Evolutionary conservation across 1,140 invertebrate genomes (phyloP).

Genomic region (Drosophila ironensis): DNA sequence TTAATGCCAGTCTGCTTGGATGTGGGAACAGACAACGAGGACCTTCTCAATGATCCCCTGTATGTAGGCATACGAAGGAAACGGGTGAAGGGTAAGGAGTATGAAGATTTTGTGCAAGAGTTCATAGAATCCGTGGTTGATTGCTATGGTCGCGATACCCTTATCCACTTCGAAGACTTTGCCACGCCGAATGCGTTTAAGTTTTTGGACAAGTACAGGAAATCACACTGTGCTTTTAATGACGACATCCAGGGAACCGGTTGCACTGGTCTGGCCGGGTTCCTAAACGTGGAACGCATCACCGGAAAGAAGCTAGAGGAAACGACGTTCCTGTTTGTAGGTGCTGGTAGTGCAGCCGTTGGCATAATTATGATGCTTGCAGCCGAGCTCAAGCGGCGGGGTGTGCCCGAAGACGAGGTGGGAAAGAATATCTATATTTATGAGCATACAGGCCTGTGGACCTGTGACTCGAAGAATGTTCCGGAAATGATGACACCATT

Average conservation of each 20-base stretch:
- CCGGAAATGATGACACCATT: slow-evolving; percentile 82
- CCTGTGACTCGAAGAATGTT: not conserved
- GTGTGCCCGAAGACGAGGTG: slow-evolving; percentile 86
- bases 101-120: slow-evolving; percentile 98
- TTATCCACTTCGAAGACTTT: slow-evolving; percentile 98
- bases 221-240: slow-evolving; percentile 95
- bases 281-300: slow-evolving; percentile 91
- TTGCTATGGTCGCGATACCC: slow-evolving; percentile 90
- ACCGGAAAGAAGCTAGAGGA: slow-evolving; percentile 92
- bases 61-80: slow-evolving; percentile 96
- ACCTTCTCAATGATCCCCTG: slow-evolving; percentile 93
- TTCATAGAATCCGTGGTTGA: slow-evolving; percentile 96
- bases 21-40: slow-evolving; percentile 95
- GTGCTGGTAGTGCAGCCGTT: slow-evolving; percentile 94
- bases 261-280: slow-evolving; percentile 94
- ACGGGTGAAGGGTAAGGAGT: slow-evolving; percentile 91
- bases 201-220: slow-evolving; percentile 92
- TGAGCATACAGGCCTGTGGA: slow-evolving; percentile 84
- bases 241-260: slow-evolving; percentile 98
- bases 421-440: slow-evolving; percentile 89
- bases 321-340: slow-evolving; percentile 94
- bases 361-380: slow-evolving; percentile 94
- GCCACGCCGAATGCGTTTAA: slow-evolving; percentile 96
- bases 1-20: slow-evolving; percentile 95
- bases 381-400: slow-evolving; percentile 11